Conservation (phyloP, 2,888 invertebrate species). For the Microdon myrmicae region DNA sequence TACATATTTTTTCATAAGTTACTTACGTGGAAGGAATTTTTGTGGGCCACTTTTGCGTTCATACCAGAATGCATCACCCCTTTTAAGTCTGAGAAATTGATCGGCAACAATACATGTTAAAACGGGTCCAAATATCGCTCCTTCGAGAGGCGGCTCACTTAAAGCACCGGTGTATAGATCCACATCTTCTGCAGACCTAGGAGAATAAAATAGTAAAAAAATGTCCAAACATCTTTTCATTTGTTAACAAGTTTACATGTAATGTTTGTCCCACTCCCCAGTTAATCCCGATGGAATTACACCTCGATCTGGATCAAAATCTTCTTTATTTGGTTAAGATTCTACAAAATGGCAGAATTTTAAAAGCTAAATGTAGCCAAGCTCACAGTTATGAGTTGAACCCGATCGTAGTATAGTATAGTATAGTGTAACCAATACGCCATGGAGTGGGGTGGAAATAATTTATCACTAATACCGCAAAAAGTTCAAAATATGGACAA, state of each 20-base stretch:
- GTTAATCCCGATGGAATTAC: too few species aligned
- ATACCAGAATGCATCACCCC: slow-evolving; percentile 90
- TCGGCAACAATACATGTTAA: slow-evolving; percentile 85
- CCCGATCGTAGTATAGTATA: too few species aligned
- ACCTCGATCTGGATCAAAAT: too few species aligned
- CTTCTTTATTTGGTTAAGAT: too few species aligned
- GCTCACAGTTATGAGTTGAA: too few species aligned
- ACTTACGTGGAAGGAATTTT: slow-evolving; percentile 75
- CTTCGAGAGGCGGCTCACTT: slow-evolving; percentile 78
- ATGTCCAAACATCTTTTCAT: not conserved
- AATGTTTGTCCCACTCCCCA: too few species aligned
- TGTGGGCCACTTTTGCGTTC: slow-evolving; percentile 76
- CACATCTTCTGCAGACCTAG: slow-evolving; percentile 80
- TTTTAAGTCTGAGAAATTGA: slow-evolving; percentile 84
- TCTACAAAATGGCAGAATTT: too few species aligned
- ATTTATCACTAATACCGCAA: too few species aligned
- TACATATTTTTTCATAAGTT: not conserved
- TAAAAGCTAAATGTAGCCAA: too few species aligned
- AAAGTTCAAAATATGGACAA: too few species aligned
- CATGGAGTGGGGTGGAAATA: too few species aligned
- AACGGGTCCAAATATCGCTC: slow-evolving; percentile 84
- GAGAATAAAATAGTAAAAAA: slow-evolving; percentile 28
- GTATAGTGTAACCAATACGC: too few species aligned
- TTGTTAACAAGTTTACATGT: not conserved
- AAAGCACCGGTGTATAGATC: slow-evolving; percentile 90